These are phyloP conservation scores for Meta bourneti DNA, from an alignment of 2,888 invertebrate species.

Conservation along the genomic window DNA sequence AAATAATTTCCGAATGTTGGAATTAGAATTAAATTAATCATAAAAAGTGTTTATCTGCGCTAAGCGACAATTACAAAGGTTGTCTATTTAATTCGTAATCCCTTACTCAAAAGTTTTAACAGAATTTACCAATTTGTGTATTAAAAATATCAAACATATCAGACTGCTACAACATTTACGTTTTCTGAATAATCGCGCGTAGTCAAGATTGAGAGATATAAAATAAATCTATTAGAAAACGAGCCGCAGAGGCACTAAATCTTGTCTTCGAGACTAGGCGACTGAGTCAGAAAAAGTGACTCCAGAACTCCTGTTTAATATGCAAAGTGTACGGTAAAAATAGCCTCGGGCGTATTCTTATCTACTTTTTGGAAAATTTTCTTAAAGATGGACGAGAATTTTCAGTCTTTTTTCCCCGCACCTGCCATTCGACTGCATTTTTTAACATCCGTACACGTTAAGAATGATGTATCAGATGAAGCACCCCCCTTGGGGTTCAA, in stretches of 20 bases:
- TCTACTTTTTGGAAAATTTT: slow-evolving; percentile 32
- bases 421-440: not conserved
- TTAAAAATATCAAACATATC: no score
- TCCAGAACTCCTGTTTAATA: slow-evolving; percentile 15
- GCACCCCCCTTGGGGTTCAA: not conserved
- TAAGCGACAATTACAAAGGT: no score
- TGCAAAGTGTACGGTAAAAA: slow-evolving; percentile 7
- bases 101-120: no score
- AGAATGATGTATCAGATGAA: slow-evolving; percentile 3
- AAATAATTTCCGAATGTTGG: no score
- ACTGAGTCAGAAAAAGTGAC: not conserved
- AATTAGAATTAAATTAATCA: no score
- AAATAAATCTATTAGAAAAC: not conserved
- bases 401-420: slow-evolving; percentile 12
- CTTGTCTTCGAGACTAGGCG: not conserved
- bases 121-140: no score
- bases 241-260: not conserved
- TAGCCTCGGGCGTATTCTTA: slow-evolving; percentile 25
- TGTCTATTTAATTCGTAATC: no score
- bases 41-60: no score
- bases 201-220: no score
- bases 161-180: no score
- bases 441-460: slow-evolving; percentile 22
- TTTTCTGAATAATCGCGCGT: no score
- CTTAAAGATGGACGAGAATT: slow-evolving; percentile 42